Base-by-base conservation (phyloP, 1,140 invertebrate genomes). In the Archegozetes longisetosus region DNA sequence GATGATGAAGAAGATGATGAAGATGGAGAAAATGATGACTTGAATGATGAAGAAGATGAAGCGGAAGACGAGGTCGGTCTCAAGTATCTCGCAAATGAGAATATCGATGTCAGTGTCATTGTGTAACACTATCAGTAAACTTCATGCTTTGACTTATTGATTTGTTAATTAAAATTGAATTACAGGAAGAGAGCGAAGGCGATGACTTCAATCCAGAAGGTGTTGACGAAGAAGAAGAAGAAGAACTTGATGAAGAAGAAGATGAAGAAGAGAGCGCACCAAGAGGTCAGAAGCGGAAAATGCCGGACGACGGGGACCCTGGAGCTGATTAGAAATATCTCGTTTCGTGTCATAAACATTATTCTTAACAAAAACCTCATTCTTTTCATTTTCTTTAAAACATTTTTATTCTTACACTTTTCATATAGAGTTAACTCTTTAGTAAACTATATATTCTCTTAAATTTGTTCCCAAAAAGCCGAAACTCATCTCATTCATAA, bases 81-180 rank as follows among this genome's bases (percentile, higher is more conserved):
- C 58, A 78, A 76, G 67, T 77, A 80, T 63, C 78, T 87, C 52
- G 84, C 86, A 71, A 82, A 83, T 69, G 79, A 83, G 58, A 78
- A 82, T 70, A 68, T 84, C 54, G 82, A 81, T 72, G 79, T 77
- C 68, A 71, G 68, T 23, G 59, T 56, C 28, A 52, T 25, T 2
- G 32, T 32, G 20, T 32, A n/a, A 6, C 6, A 26, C 9, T 23
- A 25, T 26, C 14, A 27, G 13, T 23, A 25, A 20, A n/a, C 9
- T 46, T 27, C 4, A 17, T 29, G 6, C 55, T 27, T 25, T 20
- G 0, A 58, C 46, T 51, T 58, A 14, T 53, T 63, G 58, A 6
- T 54, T 22, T 22, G 55, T 52, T 55, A 57, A 55, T 61, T 40
- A 20, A 25, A 20, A 61, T 22, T 58, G n/a, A 28, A 29, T 53